These are phyloP conservation scores for Nibea coibor DNA, from an alignment of 2,113 vertebrate species.

Conservation along the genomic window DNA sequence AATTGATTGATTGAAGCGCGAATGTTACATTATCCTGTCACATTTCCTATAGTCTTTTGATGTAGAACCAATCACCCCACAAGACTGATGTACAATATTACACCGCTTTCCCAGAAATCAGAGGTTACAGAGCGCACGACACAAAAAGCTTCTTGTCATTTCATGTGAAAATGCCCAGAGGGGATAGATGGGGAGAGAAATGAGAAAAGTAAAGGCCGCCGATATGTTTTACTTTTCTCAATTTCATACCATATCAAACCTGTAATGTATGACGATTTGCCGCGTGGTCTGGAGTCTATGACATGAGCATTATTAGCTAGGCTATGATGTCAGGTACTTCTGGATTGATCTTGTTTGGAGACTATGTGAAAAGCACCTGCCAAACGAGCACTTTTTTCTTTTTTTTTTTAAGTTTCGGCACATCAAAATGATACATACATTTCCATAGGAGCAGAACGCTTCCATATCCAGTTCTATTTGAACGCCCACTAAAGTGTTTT, in stretches of 20 bases:
- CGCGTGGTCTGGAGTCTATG: not conserved
- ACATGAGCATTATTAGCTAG: not conserved
- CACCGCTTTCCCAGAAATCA: constrained; percentile 9
- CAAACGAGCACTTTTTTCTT: not conserved
- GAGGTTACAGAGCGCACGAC: constrained; percentile 2
- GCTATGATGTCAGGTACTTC: not conserved
- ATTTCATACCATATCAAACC: constrained; percentile 5
- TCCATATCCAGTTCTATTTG: not conserved
- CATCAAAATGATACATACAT: not conserved
- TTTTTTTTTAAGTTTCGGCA: not conserved
- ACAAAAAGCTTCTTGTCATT: constrained; percentile 17
- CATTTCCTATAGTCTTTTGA: constrained; percentile 39
- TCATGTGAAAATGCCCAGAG: constrained; percentile 28
- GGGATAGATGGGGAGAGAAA: constrained; percentile 19
- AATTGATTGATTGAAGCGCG: constrained; percentile 40
- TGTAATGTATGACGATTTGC: not conserved
- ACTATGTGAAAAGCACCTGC: not conserved
- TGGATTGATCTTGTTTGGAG: not conserved
- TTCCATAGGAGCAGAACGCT: not conserved
- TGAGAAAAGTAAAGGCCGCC: not conserved
- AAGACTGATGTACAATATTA: constrained; percentile 36
- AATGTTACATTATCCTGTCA: constrained; percentile 30
- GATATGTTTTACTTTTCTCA: constrained; percentile 3
- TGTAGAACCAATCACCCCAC: constrained; percentile 32
- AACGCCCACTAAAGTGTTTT: not conserved